Evolutionary conservation across 2,113 vertebrate species (phyloP).

Genomic region (Corythoichthys haematopterus): DNA sequence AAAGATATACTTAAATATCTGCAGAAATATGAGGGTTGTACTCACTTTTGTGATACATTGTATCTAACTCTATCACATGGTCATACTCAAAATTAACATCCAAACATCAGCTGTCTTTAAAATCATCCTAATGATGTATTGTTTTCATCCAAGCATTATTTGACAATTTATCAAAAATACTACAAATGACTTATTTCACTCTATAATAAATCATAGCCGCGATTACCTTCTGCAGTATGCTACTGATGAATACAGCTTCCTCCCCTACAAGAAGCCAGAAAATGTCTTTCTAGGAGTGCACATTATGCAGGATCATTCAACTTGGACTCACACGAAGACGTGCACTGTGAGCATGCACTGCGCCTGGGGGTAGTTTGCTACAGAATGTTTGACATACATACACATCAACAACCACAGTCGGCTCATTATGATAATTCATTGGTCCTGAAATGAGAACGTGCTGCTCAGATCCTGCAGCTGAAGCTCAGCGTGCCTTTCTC

Average conservation of each 20-base stretch:
- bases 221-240: background rate
- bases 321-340: conserved; percentile 20
- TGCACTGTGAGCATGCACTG: conserved; percentile 6
- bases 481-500: conserved; percentile 15
- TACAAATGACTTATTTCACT: no score
- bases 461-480: conserved; percentile 31
- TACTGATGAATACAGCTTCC: background rate
- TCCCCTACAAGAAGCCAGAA: conserved; percentile 20
- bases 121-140: no score
- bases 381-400: conserved; percentile 35
- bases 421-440: conserved; percentile 57
- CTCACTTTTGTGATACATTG: no score
- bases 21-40: no score
- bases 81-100: no score
- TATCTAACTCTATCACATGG: no score
- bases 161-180: no score
- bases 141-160: no score
- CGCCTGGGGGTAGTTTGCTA: conserved; percentile 27
- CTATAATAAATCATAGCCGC: background rate
- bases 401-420: conserved; percentile 29
- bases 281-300: conserved; percentile 34
- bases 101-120: no score
- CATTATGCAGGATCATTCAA: conserved; percentile 29
- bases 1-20: no score
- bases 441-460: conserved; percentile 39